These are phyloP conservation scores for Mycalesis mineus DNA, from an alignment of 2,888 invertebrate species.

Conservation along the genomic window DNA sequence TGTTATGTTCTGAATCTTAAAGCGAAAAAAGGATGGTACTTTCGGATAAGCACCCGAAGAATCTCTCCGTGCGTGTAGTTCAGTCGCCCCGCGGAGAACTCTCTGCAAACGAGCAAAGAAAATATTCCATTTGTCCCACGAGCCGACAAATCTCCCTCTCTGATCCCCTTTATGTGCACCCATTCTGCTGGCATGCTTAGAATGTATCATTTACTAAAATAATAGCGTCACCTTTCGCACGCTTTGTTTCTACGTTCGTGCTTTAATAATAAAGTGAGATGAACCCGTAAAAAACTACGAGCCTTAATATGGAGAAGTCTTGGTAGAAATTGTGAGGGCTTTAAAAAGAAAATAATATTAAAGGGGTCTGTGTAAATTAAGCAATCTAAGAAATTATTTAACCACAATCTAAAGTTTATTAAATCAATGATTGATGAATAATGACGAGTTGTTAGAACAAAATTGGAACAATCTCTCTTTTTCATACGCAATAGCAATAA, in stretches of 20 bases:
- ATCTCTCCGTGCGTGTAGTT: conserved; percentile 50
- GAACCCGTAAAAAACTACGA: not conserved
- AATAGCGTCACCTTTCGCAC: conserved; percentile 29
- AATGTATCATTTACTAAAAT: conserved; percentile 41
- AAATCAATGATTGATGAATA: too few species aligned
- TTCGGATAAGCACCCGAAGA: conserved; percentile 46
- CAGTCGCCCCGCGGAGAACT: conserved; percentile 41
- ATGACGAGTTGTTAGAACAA: too few species aligned
- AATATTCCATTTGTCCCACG: conserved; percentile 61
- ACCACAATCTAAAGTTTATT: too few species aligned
- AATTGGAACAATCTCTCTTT: too few species aligned
- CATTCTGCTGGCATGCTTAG: conserved; percentile 49
- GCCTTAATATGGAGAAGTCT: too few species aligned
- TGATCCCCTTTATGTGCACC: conserved; percentile 63
- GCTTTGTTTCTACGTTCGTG: conserved; percentile 4
- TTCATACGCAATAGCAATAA: too few species aligned
- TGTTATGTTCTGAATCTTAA: conserved; percentile 43
- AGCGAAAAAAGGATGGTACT: conserved; percentile 41
- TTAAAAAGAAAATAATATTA: too few species aligned
- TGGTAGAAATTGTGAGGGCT: too few species aligned
- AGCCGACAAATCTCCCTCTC: conserved; percentile 51
- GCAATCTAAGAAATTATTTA: too few species aligned
- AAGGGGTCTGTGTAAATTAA: too few species aligned
- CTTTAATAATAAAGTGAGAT: not conserved
- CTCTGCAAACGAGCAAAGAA: conserved; percentile 47